Base-by-base conservation (phyloP, 37 sponge, comb jelly and placozoan genomes). In the Diacarnus erythraeanus region DNA sequence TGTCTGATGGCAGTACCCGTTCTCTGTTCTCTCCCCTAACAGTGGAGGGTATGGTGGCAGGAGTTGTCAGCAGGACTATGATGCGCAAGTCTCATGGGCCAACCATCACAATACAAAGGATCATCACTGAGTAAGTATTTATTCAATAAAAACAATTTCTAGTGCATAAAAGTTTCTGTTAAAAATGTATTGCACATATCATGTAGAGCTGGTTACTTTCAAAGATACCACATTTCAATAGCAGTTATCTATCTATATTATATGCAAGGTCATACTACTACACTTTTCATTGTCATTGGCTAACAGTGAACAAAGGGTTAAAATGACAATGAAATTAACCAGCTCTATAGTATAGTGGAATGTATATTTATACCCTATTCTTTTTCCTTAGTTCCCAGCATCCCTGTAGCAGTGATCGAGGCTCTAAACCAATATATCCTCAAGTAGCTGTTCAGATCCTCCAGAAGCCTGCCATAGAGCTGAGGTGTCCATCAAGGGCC, bases 361-460 rank as follows among this genome's bases (percentile, higher is more conserved):
- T 47, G 12, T 47, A 12, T 12, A 47, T 47, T 12, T 47, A 47
- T 15, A 6, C 30, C 21, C 20, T 25, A 23, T 27, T 61, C 64
- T 61, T 4, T 61, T 25, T 61, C 21, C 30, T 27, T 61, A 12
- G 6, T 27, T 61, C 64, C 64, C 21, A 23, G n/a, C 30, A 8
- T 69, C 69, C 51, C 12, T 47, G 10, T 37, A 6, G 35, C 61
- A 80, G 76, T 74, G 47, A 76, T 10, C 41, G 39, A 5, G 57
- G 57, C n/a, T 69, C 79, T 2, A 82, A 65, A 75, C 80, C 82
- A 33, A 83, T 90, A 29, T 78, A 86, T 38, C 74, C 88, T 2
- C 95, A 90, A 72, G 85, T 95, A 54, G 84, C 84, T 43, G 33
- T 57, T 3, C 92, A 95, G 84, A 82, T 95, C 1, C 35, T 95